A percentile compares a stretch with the other conserved stretches of the same genome.
These are phyloP conservation scores for Agrochola macilenta DNA, from an alignment of 2,888 invertebrate species.

Conservation along the genomic window DNA sequence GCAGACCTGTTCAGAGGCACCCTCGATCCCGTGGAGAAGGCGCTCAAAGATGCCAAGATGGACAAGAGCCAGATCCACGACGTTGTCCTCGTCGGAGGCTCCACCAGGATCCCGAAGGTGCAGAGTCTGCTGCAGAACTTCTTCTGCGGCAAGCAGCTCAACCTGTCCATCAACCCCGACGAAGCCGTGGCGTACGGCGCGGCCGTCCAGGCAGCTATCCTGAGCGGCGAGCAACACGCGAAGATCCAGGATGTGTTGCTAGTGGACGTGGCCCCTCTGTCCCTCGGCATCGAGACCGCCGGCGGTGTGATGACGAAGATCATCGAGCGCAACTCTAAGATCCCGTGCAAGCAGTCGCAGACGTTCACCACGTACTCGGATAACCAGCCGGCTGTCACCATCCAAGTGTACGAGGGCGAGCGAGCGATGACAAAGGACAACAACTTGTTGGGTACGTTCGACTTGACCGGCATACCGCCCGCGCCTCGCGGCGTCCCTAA, in stretches of 20 bases:
- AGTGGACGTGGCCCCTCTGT: conserved; percentile 92
- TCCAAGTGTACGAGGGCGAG: conserved; percentile 94
- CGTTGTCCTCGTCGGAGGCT: conserved; percentile 95
- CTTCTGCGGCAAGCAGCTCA: conserved; percentile 93
- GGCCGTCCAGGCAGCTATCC: conserved; percentile 93
- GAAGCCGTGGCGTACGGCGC: conserved; percentile 96
- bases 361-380: conserved; percentile 95
- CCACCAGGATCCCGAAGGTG: conserved; percentile 95
- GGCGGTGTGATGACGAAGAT: conserved; percentile 95
- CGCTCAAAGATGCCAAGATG: conserved; percentile 94
- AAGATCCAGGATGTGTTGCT: conserved; percentile 92
- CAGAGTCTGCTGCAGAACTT: conserved; percentile 94
- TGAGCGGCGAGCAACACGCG: conserved; percentile 93
- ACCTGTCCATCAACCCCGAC: conserved; percentile 94
- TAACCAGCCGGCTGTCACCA: conserved; percentile 94
- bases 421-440: conserved; percentile 96
- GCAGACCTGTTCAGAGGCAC: conserved; percentile 93
- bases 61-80: conserved; percentile 94
- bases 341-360: conserved; percentile 93
- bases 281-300: conserved; percentile 94
- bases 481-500: conserved; percentile 93
- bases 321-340: conserved; percentile 93
- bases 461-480: conserved; percentile 93
- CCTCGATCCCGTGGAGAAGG: conserved; percentile 94
- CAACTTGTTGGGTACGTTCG: conserved; percentile 92